These are phyloP conservation scores for Phasianus colchicus DNA, from an alignment of 2,113 vertebrate genomes.

Conservation along the genomic window DNA sequence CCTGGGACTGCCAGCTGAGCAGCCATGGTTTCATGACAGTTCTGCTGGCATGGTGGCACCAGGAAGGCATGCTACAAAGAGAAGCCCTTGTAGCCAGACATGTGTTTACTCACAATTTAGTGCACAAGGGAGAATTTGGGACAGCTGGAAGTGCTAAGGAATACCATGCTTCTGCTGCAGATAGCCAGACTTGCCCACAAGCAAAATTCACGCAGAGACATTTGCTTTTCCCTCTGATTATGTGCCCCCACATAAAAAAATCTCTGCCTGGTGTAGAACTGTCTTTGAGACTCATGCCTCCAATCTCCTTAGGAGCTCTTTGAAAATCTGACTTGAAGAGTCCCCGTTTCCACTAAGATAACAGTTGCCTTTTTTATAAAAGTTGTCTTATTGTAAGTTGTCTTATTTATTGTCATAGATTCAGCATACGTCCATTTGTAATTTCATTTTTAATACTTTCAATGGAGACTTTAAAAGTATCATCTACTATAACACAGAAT, in stretches of 20 bases:
- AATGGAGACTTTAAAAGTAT: background rate
- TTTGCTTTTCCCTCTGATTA: background rate
- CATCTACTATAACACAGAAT: background rate
- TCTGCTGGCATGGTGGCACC: accelerated
- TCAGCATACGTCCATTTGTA: background rate
- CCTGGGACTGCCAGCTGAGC: background rate
- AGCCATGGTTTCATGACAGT: background rate
- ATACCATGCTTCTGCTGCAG: background rate
- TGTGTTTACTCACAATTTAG: background rate
- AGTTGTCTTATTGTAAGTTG: background rate
- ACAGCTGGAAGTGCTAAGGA: background rate
- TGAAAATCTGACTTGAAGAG: background rate
- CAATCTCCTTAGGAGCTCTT: background rate
- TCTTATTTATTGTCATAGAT: background rate
- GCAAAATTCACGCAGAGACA: background rate
- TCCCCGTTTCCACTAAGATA: background rate
- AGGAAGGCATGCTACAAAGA: background rate
- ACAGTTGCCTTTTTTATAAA: background rate
- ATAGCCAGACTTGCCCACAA: background rate
- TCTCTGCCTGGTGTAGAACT: background rate
- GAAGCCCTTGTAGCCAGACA: background rate
- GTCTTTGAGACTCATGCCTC: background rate
- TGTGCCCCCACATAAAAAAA: accelerated
- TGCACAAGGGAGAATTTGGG: background rate
- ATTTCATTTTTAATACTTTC: background rate